These are phyloP conservation scores for Nectonema munidae DNA, from an alignment of 2,888 invertebrate species.

Conservation along the genomic window DNA sequence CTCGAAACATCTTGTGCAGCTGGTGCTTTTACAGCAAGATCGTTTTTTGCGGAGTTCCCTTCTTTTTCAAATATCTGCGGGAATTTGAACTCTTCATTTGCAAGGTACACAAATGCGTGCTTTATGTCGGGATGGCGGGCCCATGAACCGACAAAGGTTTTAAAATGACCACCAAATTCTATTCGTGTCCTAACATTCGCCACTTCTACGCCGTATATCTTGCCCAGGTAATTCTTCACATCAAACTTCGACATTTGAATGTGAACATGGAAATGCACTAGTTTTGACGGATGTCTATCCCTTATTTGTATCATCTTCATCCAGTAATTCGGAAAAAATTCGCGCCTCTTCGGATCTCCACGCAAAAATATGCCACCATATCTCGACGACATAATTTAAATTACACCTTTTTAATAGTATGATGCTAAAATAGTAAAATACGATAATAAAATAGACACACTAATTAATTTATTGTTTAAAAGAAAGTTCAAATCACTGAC, in stretches of 20 bases:
- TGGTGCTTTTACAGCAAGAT: too few species aligned
- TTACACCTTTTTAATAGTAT: too few species aligned
- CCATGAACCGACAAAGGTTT: not conserved
- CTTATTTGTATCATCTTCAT: slow-evolving; percentile 49
- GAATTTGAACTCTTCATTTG: too few species aligned
- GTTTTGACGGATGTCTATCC: slow-evolving; percentile 33
- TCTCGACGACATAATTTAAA: too few species aligned
- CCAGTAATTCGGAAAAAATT: slow-evolving; percentile 85
- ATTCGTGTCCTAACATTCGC: slow-evolving; percentile 35
- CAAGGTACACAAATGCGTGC: slow-evolving; percentile 2
- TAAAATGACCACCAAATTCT: slow-evolving; percentile 2
- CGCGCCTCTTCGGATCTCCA: slow-evolving; percentile 64
- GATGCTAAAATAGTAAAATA: too few species aligned
- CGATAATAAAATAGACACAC: too few species aligned
- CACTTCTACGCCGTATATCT: slow-evolving; percentile 59
- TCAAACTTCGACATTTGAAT: slow-evolving; percentile 64
- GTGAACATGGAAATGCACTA: slow-evolving; percentile 55
- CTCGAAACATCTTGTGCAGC: too few species aligned
- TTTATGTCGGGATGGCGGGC: not conserved
- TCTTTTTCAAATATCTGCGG: too few species aligned
- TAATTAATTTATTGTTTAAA: too few species aligned
- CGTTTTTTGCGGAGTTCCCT: too few species aligned
- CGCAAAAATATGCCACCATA: slow-evolving; percentile 35
- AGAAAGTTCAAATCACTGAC: too few species aligned
- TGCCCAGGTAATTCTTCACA: slow-evolving; percentile 61